Percentiles rank a stretch among this genome's conserved stretches.
These are phyloP conservation scores for Upupa epops DNA, from an alignment of 2,113 vertebrate species.

Conservation along the genomic window DNA sequence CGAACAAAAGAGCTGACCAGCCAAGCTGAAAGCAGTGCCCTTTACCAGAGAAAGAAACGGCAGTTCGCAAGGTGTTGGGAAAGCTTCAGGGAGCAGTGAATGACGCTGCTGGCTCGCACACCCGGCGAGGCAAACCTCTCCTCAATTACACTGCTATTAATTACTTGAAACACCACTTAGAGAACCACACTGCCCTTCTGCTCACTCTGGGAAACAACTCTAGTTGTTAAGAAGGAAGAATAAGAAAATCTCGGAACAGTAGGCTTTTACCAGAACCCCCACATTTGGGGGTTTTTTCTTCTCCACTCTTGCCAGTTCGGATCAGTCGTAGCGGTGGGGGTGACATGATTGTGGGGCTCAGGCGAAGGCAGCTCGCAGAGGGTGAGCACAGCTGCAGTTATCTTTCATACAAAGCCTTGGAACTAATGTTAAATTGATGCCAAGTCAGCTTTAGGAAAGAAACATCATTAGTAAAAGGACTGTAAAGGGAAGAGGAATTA, in stretches of 20 bases:
- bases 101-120: neutral
- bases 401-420: slow-evolving; percentile 35
- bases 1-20: neutral
- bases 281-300: neutral
- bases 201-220: neutral
- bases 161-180: slow-evolving; percentile 35
- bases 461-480: slow-evolving; percentile 21
- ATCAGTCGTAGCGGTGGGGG: neutral
- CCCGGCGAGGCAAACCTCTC: neutral
- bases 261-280: neutral
- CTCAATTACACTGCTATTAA: slow-evolving; percentile 20
- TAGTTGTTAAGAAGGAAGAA: neutral
- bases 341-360: neutral
- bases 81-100: neutral
- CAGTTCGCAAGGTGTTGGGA: neutral
- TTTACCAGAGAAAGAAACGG: neutral
- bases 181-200: neutral
- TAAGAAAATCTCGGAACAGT: neutral
- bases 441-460: slow-evolving; percentile 36
- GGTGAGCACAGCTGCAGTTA: slow-evolving; percentile 30
- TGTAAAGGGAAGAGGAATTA: slow-evolving; percentile 27
- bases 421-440: slow-evolving; percentile 40
- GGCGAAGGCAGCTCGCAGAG: neutral
- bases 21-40: slow-evolving; percentile 17
- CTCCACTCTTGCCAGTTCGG: slow-evolving; percentile 1